Evolutionary conservation across 1,140 invertebrate genomes (phyloP), one percentile per base, ranked within the genome.

Genomic region (Danaus melanippus): DNA sequence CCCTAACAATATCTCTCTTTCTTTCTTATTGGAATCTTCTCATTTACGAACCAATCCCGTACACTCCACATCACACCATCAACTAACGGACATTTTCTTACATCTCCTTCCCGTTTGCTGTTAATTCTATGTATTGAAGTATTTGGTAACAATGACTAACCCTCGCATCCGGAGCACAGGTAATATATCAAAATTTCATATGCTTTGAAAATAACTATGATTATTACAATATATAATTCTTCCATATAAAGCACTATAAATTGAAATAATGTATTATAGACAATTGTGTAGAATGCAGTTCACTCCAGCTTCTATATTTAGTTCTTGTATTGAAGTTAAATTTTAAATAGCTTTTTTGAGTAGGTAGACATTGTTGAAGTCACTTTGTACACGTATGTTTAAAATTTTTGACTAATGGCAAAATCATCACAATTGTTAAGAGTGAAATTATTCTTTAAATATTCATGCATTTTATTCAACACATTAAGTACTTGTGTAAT

Each of bases 391-490:
- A 69, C 61, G 78, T 65, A 57, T 75, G 67, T 69, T 71, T 67
- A 58, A n/a, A 67, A 77, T 69, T 84, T 84, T 85, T 82, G 72
- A 85, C 82, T 85, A 84, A 82, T 85, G 82, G 82, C 82, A 85
- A 85, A 82, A 78, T 77, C 79, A 72, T 73, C 79, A 84, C 82
- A 85, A 85, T 85, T 85, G 82, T 85, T 85, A 85, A 85, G 79
- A 84, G 73, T 71, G 62, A 75, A 67, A 62, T 65, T 63, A 56
- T 63, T 64, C 52, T 72, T 62, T 65, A 69, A 74, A 56, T 65
- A 66, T 62, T 70, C 68, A 70, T 76, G 66, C 71, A 76, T 79
- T 71, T 67, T 58, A 54, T 69, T 58, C 59, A 49, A 71, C 67
- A 67, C 69, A 66, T 57, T 63, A 66, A 51, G 58, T 64, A 64